Evolutionary conservation across 2,797 vertebrate species (phyloP).

Genomic region (Sebastes trivittatus): DNA sequence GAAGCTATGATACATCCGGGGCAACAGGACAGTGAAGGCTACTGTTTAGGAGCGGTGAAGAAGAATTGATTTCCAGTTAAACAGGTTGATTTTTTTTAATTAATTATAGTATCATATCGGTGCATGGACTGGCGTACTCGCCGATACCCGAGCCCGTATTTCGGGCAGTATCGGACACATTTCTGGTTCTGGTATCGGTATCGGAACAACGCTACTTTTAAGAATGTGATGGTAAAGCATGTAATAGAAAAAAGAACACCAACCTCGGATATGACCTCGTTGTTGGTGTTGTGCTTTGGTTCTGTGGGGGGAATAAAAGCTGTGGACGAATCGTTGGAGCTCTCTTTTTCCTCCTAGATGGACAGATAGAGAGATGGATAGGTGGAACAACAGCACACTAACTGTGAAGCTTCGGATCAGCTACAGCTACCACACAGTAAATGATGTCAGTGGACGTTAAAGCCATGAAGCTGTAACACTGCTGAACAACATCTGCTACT

Average conservation of each 20-base stretch:
- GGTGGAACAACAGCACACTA: not conserved
- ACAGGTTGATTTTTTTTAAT: too few species aligned
- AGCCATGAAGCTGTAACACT: not conserved
- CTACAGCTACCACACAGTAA: not conserved
- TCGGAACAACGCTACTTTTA: not conserved
- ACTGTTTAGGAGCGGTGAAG: too few species aligned
- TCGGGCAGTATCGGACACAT: too few species aligned
- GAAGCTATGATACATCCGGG: too few species aligned
- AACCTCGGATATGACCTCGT: conserved; percentile 78
- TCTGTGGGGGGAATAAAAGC: conserved; percentile 91
- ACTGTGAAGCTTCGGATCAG: not conserved
- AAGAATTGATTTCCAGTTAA: too few species aligned
- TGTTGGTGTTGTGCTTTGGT: conserved; percentile 85
- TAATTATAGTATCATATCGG: too few species aligned
- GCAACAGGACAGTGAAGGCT: too few species aligned
- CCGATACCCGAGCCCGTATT: too few species aligned
- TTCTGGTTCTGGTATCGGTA: too few species aligned
- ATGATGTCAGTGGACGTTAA: not conserved
- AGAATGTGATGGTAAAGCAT: not conserved
- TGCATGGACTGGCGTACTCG: too few species aligned
- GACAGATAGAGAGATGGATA: not conserved
- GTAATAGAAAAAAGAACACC: not conserved
- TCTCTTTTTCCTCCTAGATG: conserved; percentile 90
- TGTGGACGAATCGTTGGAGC: conserved; percentile 95
- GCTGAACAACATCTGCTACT: not conserved